Base-by-base conservation (phyloP, 2,113 vertebrate genomes). In the Aspidoscelis tigris region DNA sequence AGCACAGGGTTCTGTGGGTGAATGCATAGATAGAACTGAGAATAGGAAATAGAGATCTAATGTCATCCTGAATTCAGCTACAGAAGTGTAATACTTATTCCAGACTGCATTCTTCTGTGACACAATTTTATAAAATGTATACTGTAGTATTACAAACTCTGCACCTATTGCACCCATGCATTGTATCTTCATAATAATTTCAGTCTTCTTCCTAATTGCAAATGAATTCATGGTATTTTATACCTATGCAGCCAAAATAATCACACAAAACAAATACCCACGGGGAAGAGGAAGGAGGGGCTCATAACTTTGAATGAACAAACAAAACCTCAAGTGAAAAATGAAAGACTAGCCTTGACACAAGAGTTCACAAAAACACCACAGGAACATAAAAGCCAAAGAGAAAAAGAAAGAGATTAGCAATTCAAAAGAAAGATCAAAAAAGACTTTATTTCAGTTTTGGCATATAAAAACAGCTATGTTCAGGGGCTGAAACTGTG, bases 301-400 rank as follows among this genome's bases (percentile, higher is more conserved):
- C 26, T 79, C 58, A 73, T 72, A 55, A 71, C 26, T 39, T 79
- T 26, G 68, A 80, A 47, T 55, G 64, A 85, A 69, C 50, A 65
- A 39, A 78, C 24, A 61, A 74, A 44, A 55, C 43, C 64, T 73
- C 41, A 82, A 80, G 24, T 21, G n/a, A 76, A 83, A 79, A 89
- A 68, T 87, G 61, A 87, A 82, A 74, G 70, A 79, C n/a, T 14
- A 68, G 39, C 8, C 22, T 74, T 83, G 58, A 82, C 71, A 73
- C n/a, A 78, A 10, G 3, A 53, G 78, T 82, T 61, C 64, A 75
- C 43, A 78, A 70, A 85, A 43, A 16, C 3, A 53, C 69, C 8
- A 61, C 2, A 12, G 10, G 22, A 39, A 84, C 50, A 20, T 73
- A 81, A 76, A 41, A 81, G 78, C 76, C 58, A 74, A 47, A 82